Evolutionary conservation across 2,113 vertebrate species (phyloP).

Genomic region (Psophia crepitans): DNA sequence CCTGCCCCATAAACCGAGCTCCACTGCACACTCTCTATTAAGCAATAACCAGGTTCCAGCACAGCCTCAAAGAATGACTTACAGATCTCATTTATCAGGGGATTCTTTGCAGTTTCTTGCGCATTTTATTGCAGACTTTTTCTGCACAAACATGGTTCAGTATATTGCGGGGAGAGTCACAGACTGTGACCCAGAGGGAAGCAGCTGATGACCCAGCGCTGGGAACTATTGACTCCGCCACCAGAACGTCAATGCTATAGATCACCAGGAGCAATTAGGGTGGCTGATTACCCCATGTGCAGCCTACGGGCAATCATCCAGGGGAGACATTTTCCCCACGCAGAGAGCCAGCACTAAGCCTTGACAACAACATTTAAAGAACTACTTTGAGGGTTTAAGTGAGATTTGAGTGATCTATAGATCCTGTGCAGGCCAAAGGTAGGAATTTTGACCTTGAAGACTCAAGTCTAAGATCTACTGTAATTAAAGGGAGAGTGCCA

Average conservation of each 20-base stretch:
- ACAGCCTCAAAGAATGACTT: background rate
- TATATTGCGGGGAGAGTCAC: conserved; percentile 1
- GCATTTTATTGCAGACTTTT: conserved; percentile 9
- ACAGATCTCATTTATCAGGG: conserved; percentile 25
- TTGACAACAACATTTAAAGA: background rate
- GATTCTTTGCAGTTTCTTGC: background rate
- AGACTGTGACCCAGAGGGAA: conserved; percentile 35
- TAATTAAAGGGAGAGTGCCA: background rate
- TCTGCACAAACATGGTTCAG: background rate
- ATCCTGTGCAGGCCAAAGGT: background rate
- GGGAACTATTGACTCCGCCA: background rate
- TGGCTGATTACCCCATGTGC: background rate
- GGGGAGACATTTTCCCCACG: background rate
- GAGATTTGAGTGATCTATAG: background rate
- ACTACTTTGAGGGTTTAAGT: background rate
- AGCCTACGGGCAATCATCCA: background rate
- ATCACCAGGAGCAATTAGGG: background rate
- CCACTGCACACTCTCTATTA: conserved; percentile 18
- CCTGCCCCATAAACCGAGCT: conserved; percentile 4
- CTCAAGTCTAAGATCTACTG: background rate
- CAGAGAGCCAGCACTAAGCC: background rate
- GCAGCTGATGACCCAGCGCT: background rate
- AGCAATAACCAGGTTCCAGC: conserved; percentile 19
- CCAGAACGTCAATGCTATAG: background rate
- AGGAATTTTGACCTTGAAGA: background rate